Conservation (phyloP, 1,140 invertebrate species). For the Watersipora subatra region DNA sequence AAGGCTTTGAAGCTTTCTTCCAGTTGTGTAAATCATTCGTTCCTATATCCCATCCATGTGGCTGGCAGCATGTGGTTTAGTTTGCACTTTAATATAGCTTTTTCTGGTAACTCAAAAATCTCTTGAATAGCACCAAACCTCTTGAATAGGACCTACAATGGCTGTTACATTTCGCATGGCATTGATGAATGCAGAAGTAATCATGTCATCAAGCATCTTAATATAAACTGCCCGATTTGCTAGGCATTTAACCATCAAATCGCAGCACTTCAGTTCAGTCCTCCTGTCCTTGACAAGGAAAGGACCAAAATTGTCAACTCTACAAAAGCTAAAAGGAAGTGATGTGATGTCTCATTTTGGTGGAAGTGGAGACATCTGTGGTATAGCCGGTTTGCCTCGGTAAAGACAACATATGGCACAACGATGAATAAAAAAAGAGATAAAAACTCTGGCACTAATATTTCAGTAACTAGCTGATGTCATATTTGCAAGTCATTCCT, state of each 20-base stretch:
- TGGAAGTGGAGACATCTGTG: slow-evolving; percentile 18
- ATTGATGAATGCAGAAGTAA: slow-evolving; percentile 13
- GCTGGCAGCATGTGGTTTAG: slow-evolving; percentile 8
- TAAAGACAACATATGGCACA: slow-evolving; percentile 14
- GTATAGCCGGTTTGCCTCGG: slow-evolving; percentile 5
- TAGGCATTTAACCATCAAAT: slow-evolving; percentile 10
- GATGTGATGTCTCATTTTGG: slow-evolving; percentile 10
- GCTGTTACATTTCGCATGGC: slow-evolving; percentile 11
- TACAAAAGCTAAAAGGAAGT: slow-evolving; percentile 14
- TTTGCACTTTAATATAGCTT: background rate
- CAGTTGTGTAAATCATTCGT: slow-evolving; percentile 6
- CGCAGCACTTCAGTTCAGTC: slow-evolving; percentile 10
- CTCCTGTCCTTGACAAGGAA: slow-evolving; percentile 10
- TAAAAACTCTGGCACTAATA: slow-evolving; percentile 8
- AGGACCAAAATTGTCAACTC: slow-evolving; percentile 16
- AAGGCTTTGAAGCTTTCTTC: background rate
- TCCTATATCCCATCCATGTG: slow-evolving; percentile 13
- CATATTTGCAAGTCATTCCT: slow-evolving; percentile 10
- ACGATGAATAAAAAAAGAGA: slow-evolving; percentile 11
- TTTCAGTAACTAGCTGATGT: slow-evolving; percentile 15
- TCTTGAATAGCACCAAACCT: slow-evolving; percentile 10
- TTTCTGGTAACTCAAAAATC: slow-evolving; percentile 1
- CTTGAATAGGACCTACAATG: slow-evolving; percentile 7
- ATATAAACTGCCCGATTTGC: slow-evolving; percentile 13
- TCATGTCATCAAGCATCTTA: slow-evolving; percentile 12